Percentiles rank a stretch among this genome's conserved stretches.
phyloP scores from a whole-genome alignment of 1,140 invertebrate species.

The Globodera rostochiensis region DNA sequence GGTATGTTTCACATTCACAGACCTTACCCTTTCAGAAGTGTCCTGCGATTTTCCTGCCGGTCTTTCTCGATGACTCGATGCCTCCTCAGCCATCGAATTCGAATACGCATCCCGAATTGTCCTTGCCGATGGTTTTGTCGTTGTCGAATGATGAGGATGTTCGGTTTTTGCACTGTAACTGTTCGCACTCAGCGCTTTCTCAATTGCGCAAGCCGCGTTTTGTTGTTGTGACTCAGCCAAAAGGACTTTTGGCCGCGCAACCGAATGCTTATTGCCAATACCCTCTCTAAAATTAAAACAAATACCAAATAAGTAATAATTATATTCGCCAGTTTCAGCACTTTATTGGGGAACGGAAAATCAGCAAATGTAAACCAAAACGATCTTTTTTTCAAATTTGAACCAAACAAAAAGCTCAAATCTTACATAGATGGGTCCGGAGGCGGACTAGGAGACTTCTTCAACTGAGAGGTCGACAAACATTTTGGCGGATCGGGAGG shows the following conservation, averaged over 20 bases:
- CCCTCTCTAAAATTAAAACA: background rate
- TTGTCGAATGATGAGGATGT: too few relatives aligned
- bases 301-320: too few relatives aligned
- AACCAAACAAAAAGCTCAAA: too few relatives aligned
- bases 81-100: background rate
- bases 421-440: background rate
- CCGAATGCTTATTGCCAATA: background rate
- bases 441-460: background rate
- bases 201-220: background rate
- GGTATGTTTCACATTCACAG: background rate
- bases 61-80: background rate
- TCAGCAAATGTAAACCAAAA: background rate
- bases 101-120: background rate
- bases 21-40: background rate
- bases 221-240: background rate
- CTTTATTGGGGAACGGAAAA: too few relatives aligned
- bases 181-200: background rate
- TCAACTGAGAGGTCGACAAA: conserved; percentile 2
- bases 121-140: background rate
- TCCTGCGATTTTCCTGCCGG: background rate
- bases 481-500: conserved; percentile 33
- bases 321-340: too few relatives aligned
- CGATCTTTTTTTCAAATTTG: background rate
- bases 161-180: background rate
- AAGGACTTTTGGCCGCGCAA: background rate